Evolutionary conservation across 2,113 vertebrate genomes (phyloP).

Genomic region (Myxocyprinus asiaticus): DNA sequence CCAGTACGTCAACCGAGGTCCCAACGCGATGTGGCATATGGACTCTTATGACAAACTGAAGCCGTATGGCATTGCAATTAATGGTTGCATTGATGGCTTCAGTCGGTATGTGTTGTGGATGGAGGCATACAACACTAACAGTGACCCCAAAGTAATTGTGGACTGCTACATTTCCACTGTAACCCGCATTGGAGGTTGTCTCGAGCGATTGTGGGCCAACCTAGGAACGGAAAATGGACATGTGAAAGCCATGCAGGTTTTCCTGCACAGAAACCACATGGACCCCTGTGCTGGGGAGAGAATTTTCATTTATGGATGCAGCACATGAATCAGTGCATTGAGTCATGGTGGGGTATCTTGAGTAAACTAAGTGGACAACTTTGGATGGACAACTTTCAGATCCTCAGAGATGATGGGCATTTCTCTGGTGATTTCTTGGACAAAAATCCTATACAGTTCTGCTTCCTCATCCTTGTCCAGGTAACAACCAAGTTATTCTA

Average conservation of each 20-base stretch:
- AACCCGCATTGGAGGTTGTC: constrained; percentile 5
- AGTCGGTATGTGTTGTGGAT: constrained; percentile 27
- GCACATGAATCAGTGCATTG: constrained; percentile 34
- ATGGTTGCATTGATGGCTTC: not conserved
- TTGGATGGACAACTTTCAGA: constrained; percentile 38
- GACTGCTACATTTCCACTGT: constrained; percentile 28
- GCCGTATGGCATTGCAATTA: constrained; percentile 31
- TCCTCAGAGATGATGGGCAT: constrained; percentile 25
- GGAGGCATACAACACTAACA: constrained; percentile 26
- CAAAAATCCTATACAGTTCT: constrained; percentile 38
- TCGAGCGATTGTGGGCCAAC: constrained; percentile 14
- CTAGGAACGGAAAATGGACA: constrained; percentile 32
- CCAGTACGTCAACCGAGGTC: constrained; percentile 9
- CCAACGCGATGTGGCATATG: constrained; percentile 10
- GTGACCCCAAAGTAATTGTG: constrained; percentile 24
- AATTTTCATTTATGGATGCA: constrained; percentile 35
- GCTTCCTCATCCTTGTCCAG: constrained; percentile 40
- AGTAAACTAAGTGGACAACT: constrained; percentile 31
- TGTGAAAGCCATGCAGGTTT: constrained; percentile 27
- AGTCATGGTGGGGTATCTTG: constrained; percentile 34
- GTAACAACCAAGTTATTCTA: not conserved
- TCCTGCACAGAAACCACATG: constrained; percentile 19
- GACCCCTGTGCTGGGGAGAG: constrained; percentile 4
- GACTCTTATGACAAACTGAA: constrained; percentile 32
- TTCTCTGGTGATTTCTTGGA: constrained; percentile 37